Evolutionary conservation across 1,140 invertebrate genomes (phyloP).

Genomic region (Steinernema feltiae): DNA sequence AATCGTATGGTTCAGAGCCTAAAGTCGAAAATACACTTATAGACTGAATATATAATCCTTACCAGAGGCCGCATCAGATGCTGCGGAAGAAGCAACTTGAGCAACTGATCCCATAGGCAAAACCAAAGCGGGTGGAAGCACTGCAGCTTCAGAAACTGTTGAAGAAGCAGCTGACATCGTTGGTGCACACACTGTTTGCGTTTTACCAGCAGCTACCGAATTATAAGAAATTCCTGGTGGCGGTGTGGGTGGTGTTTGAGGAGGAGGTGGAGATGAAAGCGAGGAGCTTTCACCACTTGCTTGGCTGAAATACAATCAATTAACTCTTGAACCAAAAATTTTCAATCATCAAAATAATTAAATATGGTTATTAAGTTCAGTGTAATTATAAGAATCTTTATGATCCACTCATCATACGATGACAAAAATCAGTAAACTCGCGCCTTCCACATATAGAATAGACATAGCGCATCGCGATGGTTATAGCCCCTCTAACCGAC

Average conservation of each 20-base stretch:
- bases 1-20: constrained; percentile 14
- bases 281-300: constrained; percentile 35
- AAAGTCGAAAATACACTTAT: too few relatives aligned
- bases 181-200: not conserved
- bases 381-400: not conserved
- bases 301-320: constrained; percentile 40
- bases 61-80: constrained; percentile 3
- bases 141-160: constrained; percentile 16
- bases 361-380: not conserved
- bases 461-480: too few relatives aligned
- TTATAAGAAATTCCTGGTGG: constrained; percentile 59
- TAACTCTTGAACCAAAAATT: too few relatives aligned
- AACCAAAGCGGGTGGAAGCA: constrained; percentile 40
- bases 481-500: not conserved
- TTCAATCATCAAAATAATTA: too few relatives aligned
- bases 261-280: constrained; percentile 42
- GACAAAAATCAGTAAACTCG: too few relatives aligned
- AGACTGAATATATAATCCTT: too few relatives aligned
- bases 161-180: constrained; percentile 3
- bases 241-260: constrained; percentile 59
- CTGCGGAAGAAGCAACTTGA: not conserved
- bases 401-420: too few relatives aligned
- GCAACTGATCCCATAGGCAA: constrained; percentile 35
- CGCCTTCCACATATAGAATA: too few relatives aligned
- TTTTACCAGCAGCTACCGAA: constrained; percentile 53